phyloP scores from a whole-genome alignment of 2,113 vertebrate genomes.

The Aldabrachelys gigantea region DNA sequence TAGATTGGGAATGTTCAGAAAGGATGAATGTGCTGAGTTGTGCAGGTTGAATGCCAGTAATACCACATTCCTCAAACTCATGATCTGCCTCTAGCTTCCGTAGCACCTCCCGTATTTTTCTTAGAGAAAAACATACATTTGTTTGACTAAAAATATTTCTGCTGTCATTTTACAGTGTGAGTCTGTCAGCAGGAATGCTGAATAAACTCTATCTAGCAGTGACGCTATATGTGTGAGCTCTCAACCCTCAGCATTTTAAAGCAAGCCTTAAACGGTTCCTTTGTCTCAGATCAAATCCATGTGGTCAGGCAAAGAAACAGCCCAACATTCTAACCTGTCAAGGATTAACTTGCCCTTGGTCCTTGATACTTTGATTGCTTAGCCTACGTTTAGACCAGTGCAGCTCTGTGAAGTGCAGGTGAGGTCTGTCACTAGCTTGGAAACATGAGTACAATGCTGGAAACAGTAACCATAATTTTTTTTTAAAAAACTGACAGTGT shows the following conservation, averaged over 20 bases:
- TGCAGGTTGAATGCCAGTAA: constrained; percentile 22
- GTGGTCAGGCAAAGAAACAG: background rate
- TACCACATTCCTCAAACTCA: constrained; percentile 28
- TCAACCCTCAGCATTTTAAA: background rate
- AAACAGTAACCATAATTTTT: background rate
- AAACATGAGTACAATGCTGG: background rate
- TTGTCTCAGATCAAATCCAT: background rate
- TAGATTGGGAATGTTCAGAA: constrained; percentile 4
- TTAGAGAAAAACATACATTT: constrained; percentile 10
- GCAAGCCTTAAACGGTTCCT: background rate
- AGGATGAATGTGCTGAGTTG: rapidly evolving
- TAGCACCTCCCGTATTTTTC: background rate
- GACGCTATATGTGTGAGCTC: background rate
- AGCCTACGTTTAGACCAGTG: background rate
- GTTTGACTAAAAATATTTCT: background rate
- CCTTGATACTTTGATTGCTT: background rate
- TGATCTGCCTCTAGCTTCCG: constrained; percentile 14
- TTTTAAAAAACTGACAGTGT: background rate
- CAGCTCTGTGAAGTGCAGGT: background rate
- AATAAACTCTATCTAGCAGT: background rate
- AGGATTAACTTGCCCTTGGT: background rate
- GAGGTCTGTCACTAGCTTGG: background rate
- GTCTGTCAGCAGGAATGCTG: background rate
- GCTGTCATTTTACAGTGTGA: background rate
- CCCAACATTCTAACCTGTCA: background rate